Conservation (phyloP, 1,140 invertebrate genomes). For the Pseudomyrmex cubaensis region DNA sequence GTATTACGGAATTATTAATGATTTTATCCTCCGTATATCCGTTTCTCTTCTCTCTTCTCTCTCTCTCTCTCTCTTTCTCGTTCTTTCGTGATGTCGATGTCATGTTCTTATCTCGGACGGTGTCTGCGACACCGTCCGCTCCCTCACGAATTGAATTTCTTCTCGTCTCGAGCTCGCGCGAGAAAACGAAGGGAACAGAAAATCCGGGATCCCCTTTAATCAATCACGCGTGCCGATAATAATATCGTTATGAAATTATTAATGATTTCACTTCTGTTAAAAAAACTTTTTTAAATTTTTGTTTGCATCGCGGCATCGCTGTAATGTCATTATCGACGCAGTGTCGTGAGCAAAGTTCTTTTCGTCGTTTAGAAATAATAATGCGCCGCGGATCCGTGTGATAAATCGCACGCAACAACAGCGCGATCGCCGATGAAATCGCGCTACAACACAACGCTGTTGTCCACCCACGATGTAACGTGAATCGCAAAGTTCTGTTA, state of each 20-base stretch:
- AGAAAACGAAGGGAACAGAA: background rate
- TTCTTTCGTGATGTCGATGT: constrained; percentile 23
- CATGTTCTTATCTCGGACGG: constrained; percentile 33
- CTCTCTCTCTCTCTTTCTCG: constrained; percentile 9
- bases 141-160: constrained; percentile 45
- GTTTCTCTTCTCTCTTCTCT: background rate
- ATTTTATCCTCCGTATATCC: constrained; percentile 15
- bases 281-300: no score
- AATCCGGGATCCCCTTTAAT: constrained; percentile 2
- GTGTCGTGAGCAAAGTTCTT: constrained; percentile 36
- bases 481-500: constrained; percentile 22
- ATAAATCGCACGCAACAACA: constrained; percentile 26
- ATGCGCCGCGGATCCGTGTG: background rate
- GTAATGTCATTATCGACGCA: constrained; percentile 41
- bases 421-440: constrained; percentile 11
- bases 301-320: constrained; percentile 5
- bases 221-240: constrained; percentile 56
- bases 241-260: constrained; percentile 54
- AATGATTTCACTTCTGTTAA: constrained; percentile 37
- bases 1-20: constrained; percentile 54
- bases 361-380: constrained; percentile 41
- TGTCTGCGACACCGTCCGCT: constrained; percentile 13
- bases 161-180: background rate
- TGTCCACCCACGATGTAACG: background rate
- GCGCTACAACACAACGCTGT: background rate